These are phyloP conservation scores for Hydrozoanthus gracilis DNA, from an alignment of 92 coral and sea anemone species.

Conservation along the genomic window DNA sequence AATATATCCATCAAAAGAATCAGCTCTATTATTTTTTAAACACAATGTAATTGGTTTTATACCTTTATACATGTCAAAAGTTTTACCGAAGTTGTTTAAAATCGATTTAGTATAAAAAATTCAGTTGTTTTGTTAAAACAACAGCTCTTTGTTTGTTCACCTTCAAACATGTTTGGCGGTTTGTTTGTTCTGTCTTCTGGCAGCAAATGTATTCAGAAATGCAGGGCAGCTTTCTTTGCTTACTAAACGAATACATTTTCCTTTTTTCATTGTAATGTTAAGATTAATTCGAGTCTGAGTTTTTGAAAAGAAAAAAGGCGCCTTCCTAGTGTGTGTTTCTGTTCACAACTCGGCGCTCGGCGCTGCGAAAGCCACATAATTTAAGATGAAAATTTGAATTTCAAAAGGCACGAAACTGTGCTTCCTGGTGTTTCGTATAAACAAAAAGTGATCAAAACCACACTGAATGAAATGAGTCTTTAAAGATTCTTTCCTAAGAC, in stretches of 20 bases:
- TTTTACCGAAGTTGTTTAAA: no score
- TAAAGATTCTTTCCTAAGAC: not conserved
- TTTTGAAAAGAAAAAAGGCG: not conserved
- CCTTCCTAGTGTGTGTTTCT: not conserved
- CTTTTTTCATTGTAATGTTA: not conserved
- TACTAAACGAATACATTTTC: not conserved
- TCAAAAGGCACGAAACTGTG: not conserved
- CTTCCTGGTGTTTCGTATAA: not conserved
- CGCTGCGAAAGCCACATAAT: conserved; percentile 1
- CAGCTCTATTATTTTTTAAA: no score
- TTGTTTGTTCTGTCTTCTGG: no score
- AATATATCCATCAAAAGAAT: no score
- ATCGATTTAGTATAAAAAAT: no score
- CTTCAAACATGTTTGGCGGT: no score
- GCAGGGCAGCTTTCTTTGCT: no score
- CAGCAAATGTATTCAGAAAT: no score
- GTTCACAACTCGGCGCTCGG: not conserved
- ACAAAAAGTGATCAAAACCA: conserved; percentile 4
- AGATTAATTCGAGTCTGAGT: not conserved
- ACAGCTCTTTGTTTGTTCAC: no score
- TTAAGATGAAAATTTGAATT: conserved; percentile 13
- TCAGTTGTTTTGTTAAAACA: no score
- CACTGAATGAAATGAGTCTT: not conserved
- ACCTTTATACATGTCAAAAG: no score
- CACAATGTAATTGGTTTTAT: no score